Base-by-base conservation (phyloP, 2,888 invertebrate species). In the Drosophila prolongata region DNA sequence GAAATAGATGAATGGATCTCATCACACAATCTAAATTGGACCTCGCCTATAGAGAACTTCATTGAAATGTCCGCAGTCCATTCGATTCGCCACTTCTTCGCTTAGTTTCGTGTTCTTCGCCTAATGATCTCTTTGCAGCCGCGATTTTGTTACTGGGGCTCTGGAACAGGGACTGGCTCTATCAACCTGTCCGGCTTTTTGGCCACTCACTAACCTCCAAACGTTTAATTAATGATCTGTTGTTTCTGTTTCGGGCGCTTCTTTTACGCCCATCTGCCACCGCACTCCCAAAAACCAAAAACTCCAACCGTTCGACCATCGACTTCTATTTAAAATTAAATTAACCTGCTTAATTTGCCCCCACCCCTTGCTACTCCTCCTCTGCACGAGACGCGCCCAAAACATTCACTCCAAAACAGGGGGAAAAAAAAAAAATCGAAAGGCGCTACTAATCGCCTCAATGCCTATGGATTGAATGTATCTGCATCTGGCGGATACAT, bases 251-350 rank as follows among this genome's bases (percentile, higher is more conserved):
- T 56, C 50, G 54, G 65, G 77, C 61, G 80, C 81, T 80, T 84
- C 81, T 80, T 43, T 49, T 44, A 61, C 52, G 62, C 66, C 76
- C 75, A 61, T 69, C 79, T 76, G 76, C 58, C 57, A 66, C 81
- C 52, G 76, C 70, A 64, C 67, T 70, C 67, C 60, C 65, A 58
- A 62, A 52, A 53, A 35, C 34, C 10, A 50, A 67, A 76, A 69
- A 19, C 14, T 44, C 11, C 47, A 38, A 71, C 73, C 65, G 62
- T 69, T 59, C 34, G 38, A 56, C 75, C 85, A 87, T 87, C 82
- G 61, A 83, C 82, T 83, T 85, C 82, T 87, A 87, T 87, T 83
- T 85, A 82, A 87, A 83, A 87, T 86, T 85, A 85, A 87, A 83
- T 83, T 83, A 83, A 85, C 88, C 83, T 83, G 88, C 83, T 87